phyloP scores from a whole-genome alignment of 2,113 vertebrate species.

The Proteles cristata region DNA sequence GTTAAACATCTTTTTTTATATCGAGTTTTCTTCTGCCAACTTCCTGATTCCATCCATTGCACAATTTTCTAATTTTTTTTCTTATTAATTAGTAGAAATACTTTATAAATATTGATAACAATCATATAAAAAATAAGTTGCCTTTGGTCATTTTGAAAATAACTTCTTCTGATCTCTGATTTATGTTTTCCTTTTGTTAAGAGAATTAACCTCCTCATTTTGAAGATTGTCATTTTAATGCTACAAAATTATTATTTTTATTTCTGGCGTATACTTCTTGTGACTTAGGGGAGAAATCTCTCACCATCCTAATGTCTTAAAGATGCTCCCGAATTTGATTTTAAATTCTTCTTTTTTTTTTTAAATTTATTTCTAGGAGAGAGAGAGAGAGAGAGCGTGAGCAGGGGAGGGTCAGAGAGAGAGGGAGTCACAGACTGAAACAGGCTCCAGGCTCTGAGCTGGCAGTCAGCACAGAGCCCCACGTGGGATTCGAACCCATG shows the following conservation, averaged over 20 bases:
- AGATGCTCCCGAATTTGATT: background rate
- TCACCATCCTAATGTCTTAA: background rate
- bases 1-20: conserved; percentile 36
- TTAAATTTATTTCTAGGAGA: no score
- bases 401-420: no score
- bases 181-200: conserved; percentile 9
- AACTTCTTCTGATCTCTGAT: background rate
- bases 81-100: background rate
- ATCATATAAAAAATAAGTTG: background rate
- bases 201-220: conserved; percentile 25
- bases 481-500: no score
- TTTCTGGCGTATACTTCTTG: background rate
- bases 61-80: conserved; percentile 21
- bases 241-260: background rate
- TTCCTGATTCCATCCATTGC: background rate
- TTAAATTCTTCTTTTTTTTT: background rate
- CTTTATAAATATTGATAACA: conserved; percentile 2
- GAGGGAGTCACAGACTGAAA: no score
- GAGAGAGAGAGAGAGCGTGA: no score
- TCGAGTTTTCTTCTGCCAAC: conserved; percentile 28
- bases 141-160: background rate
- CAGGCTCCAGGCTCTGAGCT: no score
- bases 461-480: no score
- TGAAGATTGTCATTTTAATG: background rate
- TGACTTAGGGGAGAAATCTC: background rate